Evolutionary conservation across 2,888 invertebrate species (phyloP), one percentile per base, ranked within the genome.

Genomic region (Drosophila meridiana): DNA sequence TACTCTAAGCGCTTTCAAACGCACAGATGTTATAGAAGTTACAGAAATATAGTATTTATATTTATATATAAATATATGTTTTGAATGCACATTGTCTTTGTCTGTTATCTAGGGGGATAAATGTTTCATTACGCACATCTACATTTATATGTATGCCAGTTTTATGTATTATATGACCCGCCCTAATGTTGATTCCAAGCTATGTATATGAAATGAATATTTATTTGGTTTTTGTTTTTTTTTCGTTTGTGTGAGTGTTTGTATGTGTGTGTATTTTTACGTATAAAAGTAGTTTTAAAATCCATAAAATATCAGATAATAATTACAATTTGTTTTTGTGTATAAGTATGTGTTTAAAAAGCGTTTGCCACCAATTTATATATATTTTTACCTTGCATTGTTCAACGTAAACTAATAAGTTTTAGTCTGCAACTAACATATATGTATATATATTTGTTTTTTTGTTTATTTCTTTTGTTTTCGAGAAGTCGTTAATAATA

Each of bases 221-320:
- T 82, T 82, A 80, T 75, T 83, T 89, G 76, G 69, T 79, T 85
- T 78, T 67, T 63, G 70, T 81, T 80, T 73, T 64, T 64, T 61
- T 57, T 52, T 73, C 63, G 36, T 56, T 20, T 11, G 56, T 64
- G 61, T 47, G 59, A 47, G 42, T 32, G n/a, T 42, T n/a, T 50
- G 50, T 53, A 47, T 65, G 40, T 63, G 42, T 69, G 11, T 69
- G 50, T 60, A 69, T 87, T 85, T 45, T 89, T 58, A 87, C 90
- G 86, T 89, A 89, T 90, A 87, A 87, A 87, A 89, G 88, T 85
- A 80, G 67, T 83, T 82, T 86, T 87, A 86, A 86, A 86, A 89
- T 86, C 75, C 73, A 83, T 90, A 80, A 87, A 88, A 83, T 83
- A 83, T 82, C 69, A 81, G 88, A 83, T 89, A 88, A 87, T 87